phyloP scores from a whole-genome alignment of 2,113 vertebrate genomes.

The Thalassoma bifasciatum region DNA sequence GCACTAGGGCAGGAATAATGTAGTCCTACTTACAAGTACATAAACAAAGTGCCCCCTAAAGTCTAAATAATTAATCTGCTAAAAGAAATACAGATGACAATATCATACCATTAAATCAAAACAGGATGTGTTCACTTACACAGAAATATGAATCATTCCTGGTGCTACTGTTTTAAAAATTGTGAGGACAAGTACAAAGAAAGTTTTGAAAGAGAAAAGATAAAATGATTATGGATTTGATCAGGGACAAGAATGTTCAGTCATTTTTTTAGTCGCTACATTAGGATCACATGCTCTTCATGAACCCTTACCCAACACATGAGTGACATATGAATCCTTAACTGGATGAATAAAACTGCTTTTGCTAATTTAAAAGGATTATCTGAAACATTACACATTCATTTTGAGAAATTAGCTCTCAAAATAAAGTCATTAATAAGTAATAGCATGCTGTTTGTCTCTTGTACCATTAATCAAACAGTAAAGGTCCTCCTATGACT shows the following conservation, averaged over 20 bases:
- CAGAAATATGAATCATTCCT: not conserved
- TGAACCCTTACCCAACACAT: not conserved
- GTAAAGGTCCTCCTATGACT: no score
- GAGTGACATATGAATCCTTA: not conserved
- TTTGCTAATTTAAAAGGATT: not conserved
- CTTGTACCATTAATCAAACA: not conserved
- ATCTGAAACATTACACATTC: not conserved
- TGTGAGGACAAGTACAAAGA: not conserved
- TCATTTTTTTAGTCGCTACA: slow-evolving; percentile 14
- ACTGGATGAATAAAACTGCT: not conserved
- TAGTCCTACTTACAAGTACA: slow-evolving; percentile 10
- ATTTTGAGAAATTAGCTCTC: not conserved
- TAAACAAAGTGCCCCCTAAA: slow-evolving; percentile 17
- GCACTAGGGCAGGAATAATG: slow-evolving; percentile 23
- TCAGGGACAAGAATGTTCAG: not conserved
- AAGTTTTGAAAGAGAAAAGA: not conserved
- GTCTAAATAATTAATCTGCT: slow-evolving; percentile 38
- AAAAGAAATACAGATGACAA: slow-evolving; percentile 25
- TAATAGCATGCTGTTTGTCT: not conserved
- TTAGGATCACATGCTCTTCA: not conserved
- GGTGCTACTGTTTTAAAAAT: not conserved
- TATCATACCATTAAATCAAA: not conserved
- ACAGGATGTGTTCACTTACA: slow-evolving; percentile 16
- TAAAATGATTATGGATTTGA: slow-evolving; percentile 12
- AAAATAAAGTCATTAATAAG: not conserved